Evolutionary conservation across 1,140 invertebrate species (phyloP), one percentile per base, ranked within the genome.

Genomic region (Galleria mellonella): DNA sequence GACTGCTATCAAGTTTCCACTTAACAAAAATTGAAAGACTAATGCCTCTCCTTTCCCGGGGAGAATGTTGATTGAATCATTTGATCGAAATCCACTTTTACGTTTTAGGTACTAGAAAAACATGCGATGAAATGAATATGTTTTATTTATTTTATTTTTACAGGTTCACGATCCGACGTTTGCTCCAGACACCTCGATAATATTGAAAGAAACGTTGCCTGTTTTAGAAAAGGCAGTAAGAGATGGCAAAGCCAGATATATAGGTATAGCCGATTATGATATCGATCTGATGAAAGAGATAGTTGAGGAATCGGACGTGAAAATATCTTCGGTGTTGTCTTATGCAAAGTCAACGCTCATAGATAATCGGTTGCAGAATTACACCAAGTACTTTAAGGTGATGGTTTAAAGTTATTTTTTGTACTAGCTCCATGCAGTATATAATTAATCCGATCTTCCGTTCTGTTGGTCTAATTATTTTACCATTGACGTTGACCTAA

Each of bases 101-200:
- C n/a, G n/a, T n/a, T n/a, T n/a, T n/a, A n/a, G n/a, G n/a, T n/a
- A n/a, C n/a, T n/a, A n/a, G n/a, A n/a, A n/a, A n/a, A n/a, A n/a
- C n/a, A n/a, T n/a, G n/a, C n/a, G n/a, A n/a, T n/a, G n/a, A n/a
- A n/a, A n/a, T n/a, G n/a, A n/a, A n/a, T n/a, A n/a, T n/a, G n/a
- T n/a, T n/a, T n/a, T n/a, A n/a, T n/a, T 40, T 29, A 8, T 11
- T 39, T 17, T 35, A 28, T 15, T 7, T 30, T 51, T 53, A 29
- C 74, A 98, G 94, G 89, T 97, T 23, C 96, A 98, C 66, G 97
- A 98, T 68, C 88, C 96, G 36, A 96, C 98, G 71, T 98, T 97
- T 81, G 93, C 94, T 1, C 89, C 91, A n/a, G 90, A 89, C 47
- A 68, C 92, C 2, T 91, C 96, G 23, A 86, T 94, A 23, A 88